Conservation (phyloP, 30 jellyfish, hydroid and myxozoan genomes). For the Haliclystus octoradiatus region DNA sequence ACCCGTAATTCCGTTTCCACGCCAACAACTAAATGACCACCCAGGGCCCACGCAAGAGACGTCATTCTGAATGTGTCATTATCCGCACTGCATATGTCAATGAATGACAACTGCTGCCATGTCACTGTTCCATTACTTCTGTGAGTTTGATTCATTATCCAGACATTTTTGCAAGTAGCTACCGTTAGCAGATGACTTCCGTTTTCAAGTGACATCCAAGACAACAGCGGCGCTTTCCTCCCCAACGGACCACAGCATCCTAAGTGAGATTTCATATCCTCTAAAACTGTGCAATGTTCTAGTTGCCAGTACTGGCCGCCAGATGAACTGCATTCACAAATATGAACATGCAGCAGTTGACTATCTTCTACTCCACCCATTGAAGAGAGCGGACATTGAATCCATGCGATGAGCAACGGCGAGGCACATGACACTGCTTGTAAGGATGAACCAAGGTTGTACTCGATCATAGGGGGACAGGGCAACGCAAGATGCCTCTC, state of each 20-base stretch:
- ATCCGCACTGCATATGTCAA: slow-evolving; percentile 20
- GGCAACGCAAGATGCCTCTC: neutral
- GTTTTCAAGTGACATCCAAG: slow-evolving; percentile 92
- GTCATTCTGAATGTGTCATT: slow-evolving; percentile 38
- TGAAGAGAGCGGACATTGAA: slow-evolving; percentile 15
- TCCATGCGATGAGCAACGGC: slow-evolving; percentile 62
- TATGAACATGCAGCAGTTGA: neutral
- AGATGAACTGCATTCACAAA: slow-evolving; percentile 67
- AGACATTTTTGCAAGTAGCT: slow-evolving; percentile 48
- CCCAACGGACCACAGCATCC: slow-evolving; percentile 9
- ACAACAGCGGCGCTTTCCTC: slow-evolving; percentile 38
- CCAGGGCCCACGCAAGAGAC: slow-evolving; percentile 90
- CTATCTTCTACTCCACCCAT: neutral
- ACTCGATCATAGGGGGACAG: neutral
- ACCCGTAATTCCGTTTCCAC: slow-evolving; percentile 91
- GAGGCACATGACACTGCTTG: slow-evolving; percentile 54
- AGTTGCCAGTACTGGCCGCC: slow-evolving; percentile 79
- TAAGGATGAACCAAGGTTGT: neutral
- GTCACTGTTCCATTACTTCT: slow-evolving; percentile 25
- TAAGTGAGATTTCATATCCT: slow-evolving; percentile 19
- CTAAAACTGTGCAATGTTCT: slow-evolving; percentile 42
- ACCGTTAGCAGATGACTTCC: slow-evolving; percentile 76
- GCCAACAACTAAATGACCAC: slow-evolving; percentile 89
- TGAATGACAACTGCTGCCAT: slow-evolving; percentile 57
- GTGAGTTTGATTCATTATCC: slow-evolving; percentile 25